Base-by-base conservation (phyloP, 2,888 invertebrate species). In the Schizotus pectinicornis region DNA sequence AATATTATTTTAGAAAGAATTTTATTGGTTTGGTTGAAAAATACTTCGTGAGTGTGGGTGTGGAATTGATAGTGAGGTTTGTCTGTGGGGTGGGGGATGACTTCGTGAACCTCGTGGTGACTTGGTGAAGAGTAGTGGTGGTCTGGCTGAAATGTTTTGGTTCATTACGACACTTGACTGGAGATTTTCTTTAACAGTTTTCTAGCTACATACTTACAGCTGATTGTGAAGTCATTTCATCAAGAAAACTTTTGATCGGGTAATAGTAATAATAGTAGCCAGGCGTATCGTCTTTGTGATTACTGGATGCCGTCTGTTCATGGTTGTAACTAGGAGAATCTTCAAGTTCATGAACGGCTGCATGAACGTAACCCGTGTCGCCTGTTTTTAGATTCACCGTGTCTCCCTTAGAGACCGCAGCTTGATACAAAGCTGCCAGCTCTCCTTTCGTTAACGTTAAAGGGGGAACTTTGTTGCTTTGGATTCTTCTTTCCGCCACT, bases 221-320 rank as follows among this genome's bases (percentile, higher is more conserved):
- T 43, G 61, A 45, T 42, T 74, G 69, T 14, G 75, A 73, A n/a
- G 73, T 60, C 53, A 77, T 59, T 59, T 79, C 80, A 61, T 80
- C 79, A 59, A 80, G 70, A 59, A 83, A 82, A 54, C 79, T 81
- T 64, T 83, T 82, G 46, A 83, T 68, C 0, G 84, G 84, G 64
- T 83, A 83, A 70, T 82, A 84, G 68, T 84, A 83, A 67, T 84
- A 84, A 65, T 81, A 81, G 70, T 81, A 82, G 61, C 81, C 80
- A 22, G 65, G 43, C 32, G 63, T 62, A 41, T 74, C 72, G 6
- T 9, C 57, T 30, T 12, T 50, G 33, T 12, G 37, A 32, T 6
- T 22, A 22, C 46, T 9, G 30, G 59, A 37, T 36, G 52, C 30
- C 3, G 53, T 41, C 33, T 55, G 47, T 38, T 59, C 59, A 34